phyloP scores from a whole-genome alignment of 2,113 vertebrate species.

The Leiothrix lutea region DNA sequence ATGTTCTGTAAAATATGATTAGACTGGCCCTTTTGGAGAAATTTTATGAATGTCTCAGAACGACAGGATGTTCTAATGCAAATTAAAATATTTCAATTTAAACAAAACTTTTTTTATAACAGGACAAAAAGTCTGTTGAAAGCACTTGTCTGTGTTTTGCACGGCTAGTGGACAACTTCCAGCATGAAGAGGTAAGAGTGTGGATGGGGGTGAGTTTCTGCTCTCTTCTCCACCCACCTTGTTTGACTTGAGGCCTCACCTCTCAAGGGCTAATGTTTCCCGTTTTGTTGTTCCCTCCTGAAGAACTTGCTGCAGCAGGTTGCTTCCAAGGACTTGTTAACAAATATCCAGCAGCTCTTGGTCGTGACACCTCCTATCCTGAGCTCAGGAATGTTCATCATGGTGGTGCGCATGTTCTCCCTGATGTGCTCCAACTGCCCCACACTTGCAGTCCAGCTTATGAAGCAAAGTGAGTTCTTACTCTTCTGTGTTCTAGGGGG shows the following conservation, averaged over 20 bases:
- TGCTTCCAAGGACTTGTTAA: conserved; percentile 94
- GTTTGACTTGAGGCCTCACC: neutral
- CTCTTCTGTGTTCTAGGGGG: neutral
- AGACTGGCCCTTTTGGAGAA: neutral
- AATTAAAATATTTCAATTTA: neutral
- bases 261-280: neutral
- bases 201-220: neutral
- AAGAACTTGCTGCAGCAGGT: conserved; percentile 98
- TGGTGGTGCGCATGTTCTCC: conserved; percentile 99
- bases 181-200: conserved; percentile 91
- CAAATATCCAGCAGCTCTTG: conserved; percentile 96
- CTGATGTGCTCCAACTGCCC: conserved; percentile 99
- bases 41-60: neutral
- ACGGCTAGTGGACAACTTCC: conserved; percentile 97
- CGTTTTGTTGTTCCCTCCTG: neutral
- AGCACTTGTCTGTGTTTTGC: conserved; percentile 99
- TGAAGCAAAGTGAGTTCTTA: conserved; percentile 94
- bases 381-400: conserved; percentile 99
- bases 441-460: conserved; percentile 94
- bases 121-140: conserved; percentile 99
- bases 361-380: conserved; percentile 96
- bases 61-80: neutral
- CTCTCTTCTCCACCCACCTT: neutral
- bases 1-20: neutral
- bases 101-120: neutral